Conservation (phyloP, 1,140 invertebrate species). For the Leguminivora glycinivorella region DNA sequence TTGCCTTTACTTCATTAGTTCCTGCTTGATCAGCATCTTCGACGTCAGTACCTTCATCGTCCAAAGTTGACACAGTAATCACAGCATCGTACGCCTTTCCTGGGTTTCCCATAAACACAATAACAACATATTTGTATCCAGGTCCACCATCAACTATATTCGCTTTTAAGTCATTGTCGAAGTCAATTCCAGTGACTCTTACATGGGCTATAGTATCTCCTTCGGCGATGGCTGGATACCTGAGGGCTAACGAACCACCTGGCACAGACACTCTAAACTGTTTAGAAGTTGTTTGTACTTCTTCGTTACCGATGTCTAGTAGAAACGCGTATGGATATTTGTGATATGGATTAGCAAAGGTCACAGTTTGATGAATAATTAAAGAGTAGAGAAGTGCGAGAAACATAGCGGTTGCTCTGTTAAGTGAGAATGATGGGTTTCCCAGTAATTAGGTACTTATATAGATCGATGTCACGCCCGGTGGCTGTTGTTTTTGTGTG, state of each 20-base stretch:
- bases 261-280: constrained; percentile 62
- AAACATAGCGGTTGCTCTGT: constrained; percentile 56
- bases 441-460: constrained; percentile 67
- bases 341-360: constrained; percentile 58
- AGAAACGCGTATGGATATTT: constrained; percentile 70
- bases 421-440: constrained; percentile 49
- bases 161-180: constrained; percentile 65
- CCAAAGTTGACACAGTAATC: constrained; percentile 58
- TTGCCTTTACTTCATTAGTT: constrained; percentile 25
- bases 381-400: constrained; percentile 41
- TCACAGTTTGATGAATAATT: constrained; percentile 41
- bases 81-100: constrained; percentile 62
- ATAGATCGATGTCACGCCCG: constrained; percentile 65
- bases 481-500: constrained; percentile 58
- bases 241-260: constrained; percentile 62
- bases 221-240: constrained; percentile 60
- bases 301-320: constrained; percentile 73
- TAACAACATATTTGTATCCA: constrained; percentile 65
- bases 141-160: constrained; percentile 69
- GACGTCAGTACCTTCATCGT: constrained; percentile 33
- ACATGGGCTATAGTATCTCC: constrained; percentile 64
- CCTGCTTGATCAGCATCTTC: constrained; percentile 25
- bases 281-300: constrained; percentile 59
- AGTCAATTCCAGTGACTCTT: constrained; percentile 68
- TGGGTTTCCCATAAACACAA: constrained; percentile 63